Evolutionary conservation across 2,888 invertebrate species (phyloP).

Genomic region (Oithona nana): DNA sequence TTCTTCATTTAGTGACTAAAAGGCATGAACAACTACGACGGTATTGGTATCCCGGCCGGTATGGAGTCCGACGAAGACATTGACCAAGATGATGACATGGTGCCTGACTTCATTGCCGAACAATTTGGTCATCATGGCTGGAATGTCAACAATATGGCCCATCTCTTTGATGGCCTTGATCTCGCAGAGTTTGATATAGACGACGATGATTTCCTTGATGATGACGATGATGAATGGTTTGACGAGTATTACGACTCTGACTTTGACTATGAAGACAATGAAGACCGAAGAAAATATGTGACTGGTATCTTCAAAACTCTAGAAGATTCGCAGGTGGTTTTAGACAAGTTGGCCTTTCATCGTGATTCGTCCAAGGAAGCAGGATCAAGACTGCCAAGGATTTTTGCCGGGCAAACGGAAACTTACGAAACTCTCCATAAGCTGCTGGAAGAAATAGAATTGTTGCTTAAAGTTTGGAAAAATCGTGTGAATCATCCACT

Average conservation of each 20-base stretch:
- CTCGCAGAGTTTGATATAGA: neutral
- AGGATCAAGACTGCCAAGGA: neutral
- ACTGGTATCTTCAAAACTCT: neutral
- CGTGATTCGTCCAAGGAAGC: neutral
- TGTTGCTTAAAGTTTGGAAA: slow-evolving; percentile 1
- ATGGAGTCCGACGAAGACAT: neutral
- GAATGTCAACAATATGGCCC: neutral
- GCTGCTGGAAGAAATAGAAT: slow-evolving; percentile 3
- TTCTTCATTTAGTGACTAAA: too few relatives aligned
- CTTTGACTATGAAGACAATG: neutral
- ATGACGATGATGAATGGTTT: neutral
- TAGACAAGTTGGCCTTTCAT: neutral
- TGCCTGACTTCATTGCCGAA: neutral
- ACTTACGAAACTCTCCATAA: neutral
- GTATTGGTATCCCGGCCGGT: too few relatives aligned
- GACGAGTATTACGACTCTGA: neutral
- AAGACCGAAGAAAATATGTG: neutral
- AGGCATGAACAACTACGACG: neutral
- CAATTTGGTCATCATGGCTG: neutral
- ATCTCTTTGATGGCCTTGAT: neutral
- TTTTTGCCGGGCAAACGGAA: neutral
- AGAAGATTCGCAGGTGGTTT: neutral
- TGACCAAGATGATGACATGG: neutral
- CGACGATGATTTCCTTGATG: neutral
- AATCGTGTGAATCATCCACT: neutral